Evolutionary conservation across 2,797 vertebrate genomes (phyloP), one percentile per base, ranked within the genome.

Genomic region (Lerista edwardsae): DNA sequence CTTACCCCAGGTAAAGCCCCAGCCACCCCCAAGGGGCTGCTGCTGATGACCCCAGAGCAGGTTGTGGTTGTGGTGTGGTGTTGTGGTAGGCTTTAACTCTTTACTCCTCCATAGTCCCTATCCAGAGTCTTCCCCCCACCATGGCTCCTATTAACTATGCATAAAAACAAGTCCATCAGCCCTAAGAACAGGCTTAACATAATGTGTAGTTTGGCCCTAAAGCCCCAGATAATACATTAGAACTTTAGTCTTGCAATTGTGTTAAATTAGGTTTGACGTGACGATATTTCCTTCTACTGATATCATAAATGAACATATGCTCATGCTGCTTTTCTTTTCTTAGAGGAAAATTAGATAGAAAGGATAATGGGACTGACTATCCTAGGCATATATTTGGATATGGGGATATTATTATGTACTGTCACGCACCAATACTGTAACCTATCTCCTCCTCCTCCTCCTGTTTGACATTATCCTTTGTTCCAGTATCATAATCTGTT

Each of bases 401-500:
- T 1, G 90, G 87, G 77, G 92, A 92, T 92, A 94, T 93, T 94
- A 94, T 92, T 91, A 92, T 91, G 92, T 77, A 84, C 88, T 90
- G 31, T 41, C 78, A 0, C 85, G 91, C 82, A 92, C 88, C 91
- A 92, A 94, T 90, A 94, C 87, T 89, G 86, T 91, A 93, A 95
- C 93, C 92, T 93, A 93, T 94, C 90, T 93, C 91, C 89, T 92
- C 92, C 92, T n/a, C n/a, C n/a, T 93, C 92, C 92, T 93, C 92
- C 92, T 92, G 92, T 91, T 91, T 93, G 92, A 94, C 91, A 93
- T 93, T 93, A 94, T 91, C 90, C 86, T 92, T 92, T 91, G 92
- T 90, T 93, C 93, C 93, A 90, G 89, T 91, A 94, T 93, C 92
- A 94, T 94, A 95, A 95, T 95, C 93, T 95, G 94, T 94, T 94